Evolutionary conservation across 1,140 invertebrate genomes (phyloP).

Genomic region (Brachionus plicatilis): DNA sequence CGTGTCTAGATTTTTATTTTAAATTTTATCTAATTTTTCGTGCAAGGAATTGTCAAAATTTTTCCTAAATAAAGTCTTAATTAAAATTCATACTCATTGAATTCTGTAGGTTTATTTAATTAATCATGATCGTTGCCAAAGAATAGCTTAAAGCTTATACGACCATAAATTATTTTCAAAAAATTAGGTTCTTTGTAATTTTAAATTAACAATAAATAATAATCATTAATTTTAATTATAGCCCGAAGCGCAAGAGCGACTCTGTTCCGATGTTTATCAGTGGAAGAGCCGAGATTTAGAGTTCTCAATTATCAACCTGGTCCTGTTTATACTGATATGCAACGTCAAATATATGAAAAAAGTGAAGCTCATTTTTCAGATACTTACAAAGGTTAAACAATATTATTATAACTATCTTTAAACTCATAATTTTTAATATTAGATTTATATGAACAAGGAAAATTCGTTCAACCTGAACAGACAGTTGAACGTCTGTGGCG

Average conservation of each 20-base stretch:
- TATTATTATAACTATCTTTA: background rate
- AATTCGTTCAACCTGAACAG: background rate
- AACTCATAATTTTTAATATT: background rate
- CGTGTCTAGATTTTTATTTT: too few species aligned
- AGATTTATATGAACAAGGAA: conserved; percentile 29
- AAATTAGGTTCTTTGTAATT: background rate
- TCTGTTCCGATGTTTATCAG: conserved; percentile 74
- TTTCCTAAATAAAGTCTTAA: too few species aligned
- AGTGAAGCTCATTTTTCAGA: background rate
- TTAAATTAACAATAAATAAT: background rate
- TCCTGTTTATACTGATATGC: conserved; percentile 84
- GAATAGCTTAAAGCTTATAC: too few species aligned
- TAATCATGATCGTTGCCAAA: too few species aligned
- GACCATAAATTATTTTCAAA: background rate
- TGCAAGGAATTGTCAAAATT: too few species aligned
- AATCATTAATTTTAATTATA: background rate
- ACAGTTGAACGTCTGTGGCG: background rate
- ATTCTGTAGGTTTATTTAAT: too few species aligned
- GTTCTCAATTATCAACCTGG: conserved; percentile 89
- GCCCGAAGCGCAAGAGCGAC: conserved; percentile 75
- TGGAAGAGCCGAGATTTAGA: conserved; percentile 69
- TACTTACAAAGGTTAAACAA: background rate
- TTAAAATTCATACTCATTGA: too few species aligned
- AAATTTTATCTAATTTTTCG: too few species aligned
- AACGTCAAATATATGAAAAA: conserved; percentile 46